Evolutionary conservation across 1,140 invertebrate genomes (phyloP).

Genomic region (Zelostemma sp.): DNA sequence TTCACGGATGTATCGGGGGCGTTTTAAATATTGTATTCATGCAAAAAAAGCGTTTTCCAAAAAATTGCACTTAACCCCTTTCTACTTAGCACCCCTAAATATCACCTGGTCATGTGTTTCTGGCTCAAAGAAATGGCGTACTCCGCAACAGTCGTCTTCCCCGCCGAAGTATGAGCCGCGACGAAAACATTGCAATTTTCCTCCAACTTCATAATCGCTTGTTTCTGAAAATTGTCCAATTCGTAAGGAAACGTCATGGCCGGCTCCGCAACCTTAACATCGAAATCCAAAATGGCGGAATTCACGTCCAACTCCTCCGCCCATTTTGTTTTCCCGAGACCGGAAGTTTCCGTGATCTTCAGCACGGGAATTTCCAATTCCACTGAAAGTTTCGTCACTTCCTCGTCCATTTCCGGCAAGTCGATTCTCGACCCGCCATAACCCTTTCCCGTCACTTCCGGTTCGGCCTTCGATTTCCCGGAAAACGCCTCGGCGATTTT

Average conservation of each 20-base stretch:
- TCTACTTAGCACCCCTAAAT: too few species aligned
- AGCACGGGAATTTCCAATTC: constrained; percentile 68
- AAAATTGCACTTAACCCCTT: too few species aligned
- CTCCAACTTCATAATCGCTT: constrained; percentile 94
- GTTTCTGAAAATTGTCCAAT: constrained; percentile 97
- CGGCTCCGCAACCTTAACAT: constrained; percentile 85
- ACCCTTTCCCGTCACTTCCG: not conserved
- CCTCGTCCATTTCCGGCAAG: constrained; percentile 51
- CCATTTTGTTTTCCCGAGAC: constrained; percentile 76
- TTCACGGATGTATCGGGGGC: too few species aligned
- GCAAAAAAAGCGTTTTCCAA: too few species aligned
- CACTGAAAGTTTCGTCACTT: constrained; percentile 56
- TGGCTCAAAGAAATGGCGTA: constrained; percentile 96
- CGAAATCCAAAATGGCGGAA: constrained; percentile 84
- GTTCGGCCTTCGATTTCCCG: not conserved
- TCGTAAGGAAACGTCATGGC: constrained; percentile 93
- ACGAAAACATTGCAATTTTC: constrained; percentile 97
- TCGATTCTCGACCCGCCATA: constrained; percentile 12
- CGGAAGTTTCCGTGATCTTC: constrained; percentile 64
- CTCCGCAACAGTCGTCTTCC: constrained; percentile 99
- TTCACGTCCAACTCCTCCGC: constrained; percentile 88
- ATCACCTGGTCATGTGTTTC: constrained; percentile 93
- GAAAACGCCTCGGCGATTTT: constrained; percentile 41
- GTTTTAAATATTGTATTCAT: too few species aligned
- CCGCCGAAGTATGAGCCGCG: constrained; percentile 98